Base-by-base conservation (phyloP, 1,140 invertebrate species). In the Drosophila sp. region DNA sequence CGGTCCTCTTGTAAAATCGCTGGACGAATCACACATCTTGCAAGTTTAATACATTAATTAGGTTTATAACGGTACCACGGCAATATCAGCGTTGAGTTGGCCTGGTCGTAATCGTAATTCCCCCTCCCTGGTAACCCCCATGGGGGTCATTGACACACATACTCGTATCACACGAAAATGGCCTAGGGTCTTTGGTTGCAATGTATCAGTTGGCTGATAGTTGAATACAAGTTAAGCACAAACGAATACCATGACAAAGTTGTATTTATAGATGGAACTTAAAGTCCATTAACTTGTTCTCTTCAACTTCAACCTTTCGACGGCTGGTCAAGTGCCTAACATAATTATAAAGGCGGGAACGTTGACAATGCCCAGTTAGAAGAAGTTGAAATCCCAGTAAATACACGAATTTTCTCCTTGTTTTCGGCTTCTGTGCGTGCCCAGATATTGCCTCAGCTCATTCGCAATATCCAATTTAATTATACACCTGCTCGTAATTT, bases 1-100 rank as follows among this genome's bases (percentile, higher is more conserved):
- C 64, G 40, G n/a, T 50, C 67, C 59, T 64, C 59, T 46, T 7
- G 18, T 34, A 8, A 25, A 36, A 56, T n/a, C 43, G 66, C 41
- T 59, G 11, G 9, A 29, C 51, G 64, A 14, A 63, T 16, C 25
- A 53, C 78, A 59, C 67, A 64, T 87, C 67, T 72, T 86, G 75
- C 75, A 87, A 87, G 61, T 87, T 86, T 87, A 86, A 86, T 87
- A 75, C 82, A 76, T 87, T 87, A 76, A 87, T 87, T 87, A 87
- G 75, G 66, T 72, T 78, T 87, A 82, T 82, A 87, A 76, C 81
- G 71, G 54, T 21, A 56, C 13, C 16, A 16, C 14, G 13, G 41
- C 69, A 61, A 86, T 80, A 81, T 74, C 73, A 66, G 64, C 56
- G 57, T 16, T 46, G 41, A 34, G 48, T 2, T 45, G 21, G 25